Percentiles rank a stretch among this genome's conserved stretches.
Evolutionary conservation across 2,113 vertebrate genomes (phyloP).

Genomic region (Physeter macrocephalus): DNA sequence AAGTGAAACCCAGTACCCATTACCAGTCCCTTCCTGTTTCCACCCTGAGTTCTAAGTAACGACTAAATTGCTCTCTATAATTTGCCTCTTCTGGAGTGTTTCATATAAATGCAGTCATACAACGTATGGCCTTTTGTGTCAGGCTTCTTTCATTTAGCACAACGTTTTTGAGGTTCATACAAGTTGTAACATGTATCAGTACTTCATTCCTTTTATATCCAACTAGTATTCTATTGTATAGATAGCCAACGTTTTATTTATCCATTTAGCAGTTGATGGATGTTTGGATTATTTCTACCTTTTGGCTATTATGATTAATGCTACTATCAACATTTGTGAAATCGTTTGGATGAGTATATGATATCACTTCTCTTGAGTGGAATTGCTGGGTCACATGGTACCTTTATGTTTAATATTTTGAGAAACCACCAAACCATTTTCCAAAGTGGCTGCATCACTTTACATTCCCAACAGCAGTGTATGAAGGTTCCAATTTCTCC

Average conservation of each 20-base stretch:
- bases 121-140: background rate
- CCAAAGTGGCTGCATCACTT: background rate
- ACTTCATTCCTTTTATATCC: background rate
- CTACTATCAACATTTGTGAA: background rate
- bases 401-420: background rate
- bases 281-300: background rate
- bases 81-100: background rate
- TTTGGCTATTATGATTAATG: background rate
- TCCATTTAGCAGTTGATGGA: background rate
- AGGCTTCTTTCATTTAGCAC: background rate
- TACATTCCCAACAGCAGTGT: background rate
- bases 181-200: background rate
- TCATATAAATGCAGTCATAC: background rate
- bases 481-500: background rate
- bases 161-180: background rate
- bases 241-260: background rate
- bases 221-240: background rate
- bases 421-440: background rate
- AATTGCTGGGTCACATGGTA: slow-evolving; percentile 23
- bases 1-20: background rate
- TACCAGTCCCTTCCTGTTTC: background rate
- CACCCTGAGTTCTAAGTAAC: background rate
- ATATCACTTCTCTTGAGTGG: slow-evolving; percentile 9
- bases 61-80: background rate
- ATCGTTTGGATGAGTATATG: background rate